These are phyloP conservation scores for Scolopax mira DNA, from an alignment of 2,113 vertebrate species.

Conservation along the genomic window DNA sequence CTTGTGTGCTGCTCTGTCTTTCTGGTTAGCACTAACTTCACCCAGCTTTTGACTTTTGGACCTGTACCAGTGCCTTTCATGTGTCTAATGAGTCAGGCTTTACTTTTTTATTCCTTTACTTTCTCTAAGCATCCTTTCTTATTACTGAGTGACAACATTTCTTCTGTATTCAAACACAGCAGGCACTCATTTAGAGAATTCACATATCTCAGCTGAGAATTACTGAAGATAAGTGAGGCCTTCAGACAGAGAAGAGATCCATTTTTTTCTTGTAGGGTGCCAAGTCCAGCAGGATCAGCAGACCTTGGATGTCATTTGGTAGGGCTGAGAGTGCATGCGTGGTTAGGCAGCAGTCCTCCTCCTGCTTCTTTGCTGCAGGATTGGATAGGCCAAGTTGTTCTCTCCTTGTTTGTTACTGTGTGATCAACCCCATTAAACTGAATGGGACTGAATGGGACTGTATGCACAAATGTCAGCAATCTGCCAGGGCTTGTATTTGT, in stretches of 20 bases:
- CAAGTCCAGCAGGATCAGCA: not conserved
- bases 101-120: not conserved
- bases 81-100: not conserved
- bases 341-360: not conserved
- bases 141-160: not conserved
- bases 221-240: not conserved
- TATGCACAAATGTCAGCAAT: not conserved
- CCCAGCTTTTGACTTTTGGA: not conserved
- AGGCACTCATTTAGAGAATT: not conserved
- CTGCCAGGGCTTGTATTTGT: not conserved
- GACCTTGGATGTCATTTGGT: not conserved
- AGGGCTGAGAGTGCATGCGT: not conserved
- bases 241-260: not conserved
- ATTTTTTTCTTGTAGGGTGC: not conserved
- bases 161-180: not conserved
- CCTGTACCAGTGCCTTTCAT: not conserved
- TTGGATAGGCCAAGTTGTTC: not conserved
- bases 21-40: not conserved
- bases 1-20: not conserved
- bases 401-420: not conserved
- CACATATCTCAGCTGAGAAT: not conserved
- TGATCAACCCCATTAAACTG: not conserved
- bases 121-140: not conserved
- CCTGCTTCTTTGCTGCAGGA: not conserved
- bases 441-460: not conserved